Percentiles rank a stretch among this genome's conserved stretches.
Evolutionary conservation across 1,140 invertebrate genomes (phyloP).

Genomic region (Meloidogyne floridensis): DNA sequence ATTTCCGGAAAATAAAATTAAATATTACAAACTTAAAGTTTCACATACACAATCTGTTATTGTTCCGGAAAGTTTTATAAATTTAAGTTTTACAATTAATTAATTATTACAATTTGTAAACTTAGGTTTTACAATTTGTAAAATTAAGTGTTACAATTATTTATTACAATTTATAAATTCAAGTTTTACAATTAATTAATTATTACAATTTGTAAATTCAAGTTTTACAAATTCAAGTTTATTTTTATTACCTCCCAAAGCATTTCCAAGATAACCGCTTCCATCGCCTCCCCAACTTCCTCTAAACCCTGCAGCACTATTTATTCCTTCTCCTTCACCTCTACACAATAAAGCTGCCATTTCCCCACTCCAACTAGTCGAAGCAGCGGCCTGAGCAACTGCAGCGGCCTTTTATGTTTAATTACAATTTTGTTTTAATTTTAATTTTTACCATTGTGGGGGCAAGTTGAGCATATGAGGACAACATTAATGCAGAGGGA

Average conservation of each 20-base stretch:
- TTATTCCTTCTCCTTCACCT: neutral
- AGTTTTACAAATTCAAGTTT: neutral
- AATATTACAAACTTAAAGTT: too few species aligned
- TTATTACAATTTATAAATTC: neutral
- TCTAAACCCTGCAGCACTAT: constrained; percentile 3
- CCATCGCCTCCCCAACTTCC: constrained; percentile 11
- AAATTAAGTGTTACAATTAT: neutral
- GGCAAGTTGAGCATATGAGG: constrained; percentile 27
- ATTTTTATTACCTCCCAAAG: constrained; percentile 2
- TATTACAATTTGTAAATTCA: too few species aligned
- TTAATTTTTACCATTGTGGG: too few species aligned
- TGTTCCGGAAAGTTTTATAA: constrained; percentile 10
- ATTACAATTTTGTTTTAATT: too few species aligned
- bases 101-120: neutral
- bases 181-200: neutral
- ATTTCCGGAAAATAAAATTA: too few species aligned
- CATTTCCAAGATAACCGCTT: constrained; percentile 8
- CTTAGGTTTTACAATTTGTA: neutral
- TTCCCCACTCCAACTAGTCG: constrained; percentile 18
- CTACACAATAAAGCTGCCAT: constrained; percentile 12
- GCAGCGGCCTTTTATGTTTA: too few species aligned
- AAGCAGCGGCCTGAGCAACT: neutral
- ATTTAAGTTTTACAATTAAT: neutral
- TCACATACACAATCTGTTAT: too few species aligned
- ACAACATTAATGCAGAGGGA: constrained; percentile 11